Evolutionary conservation across 2,113 vertebrate genomes (phyloP), one percentile per base, ranked within the genome.

Genomic region (Numida meleagris): DNA sequence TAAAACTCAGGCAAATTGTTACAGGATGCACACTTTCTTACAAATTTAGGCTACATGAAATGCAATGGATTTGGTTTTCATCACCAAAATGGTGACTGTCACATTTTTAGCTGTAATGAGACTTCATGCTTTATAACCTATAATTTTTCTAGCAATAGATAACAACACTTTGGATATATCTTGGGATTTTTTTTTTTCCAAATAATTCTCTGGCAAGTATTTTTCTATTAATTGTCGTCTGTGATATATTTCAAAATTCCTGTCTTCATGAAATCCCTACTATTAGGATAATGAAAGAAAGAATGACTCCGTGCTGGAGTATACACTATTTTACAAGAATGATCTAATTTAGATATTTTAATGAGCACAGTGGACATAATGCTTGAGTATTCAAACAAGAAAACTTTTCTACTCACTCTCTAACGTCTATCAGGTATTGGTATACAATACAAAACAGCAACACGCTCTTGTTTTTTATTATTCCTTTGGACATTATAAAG

Each of bases 291-390:
- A 82, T 78, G 46, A 81, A 86, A 86, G 57, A 75, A 2, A 4
- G 24, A 72, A 46, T 68, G 12, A 57, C 6, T 82, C 34, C 67
- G 5, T 86, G 12, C 15, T 76, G 38, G 31, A 82, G 7, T 46
- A 94, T 14, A 74, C 13, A 31, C 36, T 15, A 53, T 82, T 94
- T 86, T 62, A 82, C 18, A 86, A 82, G 16, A 90, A 81, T 42
- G 24, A 75, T 78, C 77, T 90, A 83, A 90, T 92, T 88, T 57
- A 94, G 50, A 51, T 86, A 86, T 90, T 81, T 93, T 86, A 93
- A 67, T 68, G 48, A 72, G n/a, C 31, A 84, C 7, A 61, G 20
- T 45, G 16, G 43, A 8, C 43, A 78, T 29, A 21, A 8, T 43
- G 21, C 36, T 61, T 67, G 18, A 61, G 20, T n/a, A 82, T 45